Percentiles rank a stretch among this genome's conserved stretches.
Conservation (phyloP, 2,113 vertebrate species). For the Pelusios castaneus region DNA sequence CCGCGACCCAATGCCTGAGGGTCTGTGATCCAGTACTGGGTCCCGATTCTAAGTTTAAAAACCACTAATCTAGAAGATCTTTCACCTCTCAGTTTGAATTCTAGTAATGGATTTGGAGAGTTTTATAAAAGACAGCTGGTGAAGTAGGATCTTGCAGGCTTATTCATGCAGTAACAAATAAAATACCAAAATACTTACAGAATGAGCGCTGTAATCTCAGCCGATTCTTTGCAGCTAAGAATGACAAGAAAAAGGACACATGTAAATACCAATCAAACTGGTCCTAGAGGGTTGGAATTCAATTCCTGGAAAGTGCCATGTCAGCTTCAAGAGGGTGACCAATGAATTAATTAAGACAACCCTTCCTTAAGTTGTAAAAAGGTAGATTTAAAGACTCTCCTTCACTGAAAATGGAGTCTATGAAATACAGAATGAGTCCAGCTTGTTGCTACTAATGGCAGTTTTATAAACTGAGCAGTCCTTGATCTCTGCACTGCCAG, state of each 20-base stretch:
- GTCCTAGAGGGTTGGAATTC: constrained; percentile 70
- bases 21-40: no score
- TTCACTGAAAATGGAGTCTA: constrained; percentile 72
- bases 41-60: no score
- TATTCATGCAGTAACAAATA: constrained; percentile 57
- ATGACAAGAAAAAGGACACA: constrained; percentile 40
- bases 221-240: constrained; percentile 59
- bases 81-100: constrained; percentile 50
- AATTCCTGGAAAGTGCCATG: constrained; percentile 76
- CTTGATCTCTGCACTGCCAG: constrained; percentile 57
- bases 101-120: constrained; percentile 62
- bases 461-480: constrained; percentile 75
- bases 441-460: constrained; percentile 74
- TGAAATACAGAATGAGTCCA: constrained; percentile 76
- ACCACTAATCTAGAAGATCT: constrained; percentile 48
- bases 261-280: constrained; percentile 72
- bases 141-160: constrained; percentile 55
- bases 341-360: constrained; percentile 77
- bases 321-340: constrained; percentile 75
- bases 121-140: constrained; percentile 62
- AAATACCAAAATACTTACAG: constrained; percentile 61
- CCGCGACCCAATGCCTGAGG: no score
- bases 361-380: constrained; percentile 73
- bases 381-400: constrained; percentile 80
- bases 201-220: constrained; percentile 60